Evolutionary conservation across 2,888 invertebrate genomes (phyloP), one percentile per base, ranked within the genome.

Genomic region (Phalera bucephala): DNA sequence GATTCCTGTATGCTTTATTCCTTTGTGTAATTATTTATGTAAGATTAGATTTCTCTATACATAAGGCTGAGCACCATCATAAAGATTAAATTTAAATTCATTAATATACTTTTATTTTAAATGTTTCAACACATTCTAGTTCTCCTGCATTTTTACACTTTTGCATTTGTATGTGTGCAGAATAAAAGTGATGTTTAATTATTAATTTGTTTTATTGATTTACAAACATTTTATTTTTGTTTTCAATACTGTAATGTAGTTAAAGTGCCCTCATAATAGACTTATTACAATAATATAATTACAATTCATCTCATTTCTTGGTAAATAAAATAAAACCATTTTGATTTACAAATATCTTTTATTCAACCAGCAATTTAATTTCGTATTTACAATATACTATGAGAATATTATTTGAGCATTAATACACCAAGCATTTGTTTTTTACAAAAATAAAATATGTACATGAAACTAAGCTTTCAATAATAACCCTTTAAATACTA

Each of bases 31-130:
- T 99, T 74, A 90, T 99, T 64, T 98, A 97, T 87, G 96, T 98
- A 45, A 93, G 99, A 60, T 91, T 99, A 74, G 99, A 99, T 90
- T 99, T 99, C 88, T 96, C 98, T 38, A 97, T 99, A 62, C 92
- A 92, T 60, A 94, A 94, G 78, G 92, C 93, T 73, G 92, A 92
- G 62, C 91, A 91, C 58, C 86, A 78, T 45, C 84, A 84, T 66
- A 92, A 91, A 65, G 92, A 92, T 47, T 88, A 83, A 77, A 45
- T 60, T 57, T 41, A 48, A 42, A 50, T 51, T 56, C 50, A 40
- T 56, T 52, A 47, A 44, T 59, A 56, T 59, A 56, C 56, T 49
- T 48, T 58, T 55, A 54, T 59, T 54, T 52, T 62, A 54, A n/a
- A n/a, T n/a, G n/a, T n/a, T 60, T 33, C 39, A 60, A 64, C 55